Percentiles rank a stretch among this genome's conserved stretches.
phyloP scores from a whole-genome alignment of 1,140 invertebrate genomes.

The Rhynchophorus ferrugineus region DNA sequence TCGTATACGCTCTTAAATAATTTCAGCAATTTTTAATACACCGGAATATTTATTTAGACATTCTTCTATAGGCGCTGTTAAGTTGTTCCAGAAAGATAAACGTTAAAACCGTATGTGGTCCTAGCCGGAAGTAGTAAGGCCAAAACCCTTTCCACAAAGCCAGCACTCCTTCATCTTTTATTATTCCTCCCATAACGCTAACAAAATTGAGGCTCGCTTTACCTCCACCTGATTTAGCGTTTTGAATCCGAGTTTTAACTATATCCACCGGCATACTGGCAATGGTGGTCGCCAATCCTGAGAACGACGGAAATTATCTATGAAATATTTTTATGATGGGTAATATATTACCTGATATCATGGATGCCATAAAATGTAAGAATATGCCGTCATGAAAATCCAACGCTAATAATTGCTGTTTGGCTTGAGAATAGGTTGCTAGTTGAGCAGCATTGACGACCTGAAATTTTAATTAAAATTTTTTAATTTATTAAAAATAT shows the following conservation, averaged over 20 bases:
- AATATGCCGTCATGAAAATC: constrained; percentile 82
- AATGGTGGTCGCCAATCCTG: constrained; percentile 86
- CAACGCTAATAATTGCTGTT: constrained; percentile 37
- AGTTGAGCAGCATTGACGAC: constrained; percentile 96
- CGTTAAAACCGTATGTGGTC: constrained; percentile 96
- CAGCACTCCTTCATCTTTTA: constrained; percentile 87
- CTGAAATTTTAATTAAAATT: constrained; percentile 10
- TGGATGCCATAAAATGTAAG: constrained; percentile 88
- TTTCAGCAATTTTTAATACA: too few relatives aligned
- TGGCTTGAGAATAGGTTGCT: constrained; percentile 86
- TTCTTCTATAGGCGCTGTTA: constrained; percentile 55
- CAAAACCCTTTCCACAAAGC: constrained; percentile 98
- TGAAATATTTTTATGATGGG: not conserved
- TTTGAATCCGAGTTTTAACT: constrained; percentile 97
- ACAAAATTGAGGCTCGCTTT: constrained; percentile 83
- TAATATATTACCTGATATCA: constrained; percentile 64
- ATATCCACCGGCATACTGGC: constrained; percentile 99
- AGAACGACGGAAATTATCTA: constrained; percentile 1
- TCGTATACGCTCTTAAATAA: too few relatives aligned
- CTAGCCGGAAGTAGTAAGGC: constrained; percentile 89
- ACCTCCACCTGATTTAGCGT: constrained; percentile 85
- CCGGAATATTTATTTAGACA: too few relatives aligned
- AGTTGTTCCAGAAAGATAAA: constrained; percentile 98
- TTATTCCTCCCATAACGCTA: constrained; percentile 76
- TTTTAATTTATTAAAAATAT: not conserved